phyloP scores from a whole-genome alignment of 2,888 invertebrate species.

The Drosophila tripunctata region DNA sequence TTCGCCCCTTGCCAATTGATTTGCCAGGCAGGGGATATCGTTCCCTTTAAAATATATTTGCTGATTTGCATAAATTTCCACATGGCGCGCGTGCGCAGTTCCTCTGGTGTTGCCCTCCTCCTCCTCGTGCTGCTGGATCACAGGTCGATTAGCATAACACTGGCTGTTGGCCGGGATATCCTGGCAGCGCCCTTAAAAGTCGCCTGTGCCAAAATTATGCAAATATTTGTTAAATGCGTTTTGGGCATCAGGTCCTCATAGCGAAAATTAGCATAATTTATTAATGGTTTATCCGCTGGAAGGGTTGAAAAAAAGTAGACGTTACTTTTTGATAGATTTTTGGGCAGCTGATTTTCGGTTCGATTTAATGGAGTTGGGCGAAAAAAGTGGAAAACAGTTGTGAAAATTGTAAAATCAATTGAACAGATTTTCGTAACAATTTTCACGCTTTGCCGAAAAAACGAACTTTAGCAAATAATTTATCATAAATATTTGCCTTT shows the following conservation, averaged over 20 bases:
- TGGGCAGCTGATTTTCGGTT: slow-evolving; percentile 58
- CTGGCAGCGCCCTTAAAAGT: slow-evolving; percentile 41
- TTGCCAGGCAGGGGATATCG: slow-evolving; percentile 40
- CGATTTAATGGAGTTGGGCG: slow-evolving; percentile 53
- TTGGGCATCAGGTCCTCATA: slow-evolving; percentile 57
- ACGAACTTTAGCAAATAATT: slow-evolving; percentile 57
- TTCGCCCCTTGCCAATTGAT: slow-evolving; percentile 61
- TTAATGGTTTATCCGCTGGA: slow-evolving; percentile 31
- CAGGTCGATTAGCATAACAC: slow-evolving; percentile 83
- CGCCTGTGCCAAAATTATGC: slow-evolving; percentile 76
- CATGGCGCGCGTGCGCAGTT: slow-evolving; percentile 59
- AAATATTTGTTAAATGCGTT: slow-evolving; percentile 72
- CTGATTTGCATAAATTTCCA: slow-evolving; percentile 74
- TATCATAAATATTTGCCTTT: slow-evolving; percentile 67
- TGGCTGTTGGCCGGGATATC: slow-evolving; percentile 36
- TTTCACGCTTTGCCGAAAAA: slow-evolving; percentile 56
- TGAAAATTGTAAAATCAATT: slow-evolving; percentile 23
- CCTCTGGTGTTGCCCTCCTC: slow-evolving; percentile 29
- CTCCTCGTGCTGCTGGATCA: slow-evolving; percentile 24
- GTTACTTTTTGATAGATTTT: slow-evolving; percentile 49
- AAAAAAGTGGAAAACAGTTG: slow-evolving; percentile 13
- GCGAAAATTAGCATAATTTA: slow-evolving; percentile 69
- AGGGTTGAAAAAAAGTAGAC: slow-evolving; percentile 49
- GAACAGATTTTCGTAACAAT: slow-evolving; percentile 25
- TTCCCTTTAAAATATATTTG: slow-evolving; percentile 30